Base-by-base conservation (phyloP, 2,113 vertebrate genomes). In the Corythoichthys intestinalis region DNA sequence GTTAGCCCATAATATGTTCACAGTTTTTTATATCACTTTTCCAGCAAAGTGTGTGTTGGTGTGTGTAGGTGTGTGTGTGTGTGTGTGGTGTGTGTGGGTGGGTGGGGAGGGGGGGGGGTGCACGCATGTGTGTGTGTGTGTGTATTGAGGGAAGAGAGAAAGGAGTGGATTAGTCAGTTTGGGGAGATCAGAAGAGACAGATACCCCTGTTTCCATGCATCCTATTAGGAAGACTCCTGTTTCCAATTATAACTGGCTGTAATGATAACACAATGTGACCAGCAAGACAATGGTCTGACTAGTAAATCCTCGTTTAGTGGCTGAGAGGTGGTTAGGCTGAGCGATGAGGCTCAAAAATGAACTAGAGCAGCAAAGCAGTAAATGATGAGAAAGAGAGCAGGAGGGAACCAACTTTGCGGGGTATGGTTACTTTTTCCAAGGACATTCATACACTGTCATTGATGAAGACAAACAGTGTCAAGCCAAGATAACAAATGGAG, bases 171-270 rank as follows among this genome's bases (percentile, higher is more conserved):
- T 94, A 91, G 85, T 82, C 68, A 20, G 85, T 83, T 81, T 83
- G 80, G 88, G 82, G 85, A 93, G 91, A 95, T 93, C 93, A 93
- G 90, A 92, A 86, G 83, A 92, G 92, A 93, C 92, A 91, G 89
- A 94, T 91, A 88, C 89, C 81, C 89, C 86, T 94, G 92, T 93
- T 93, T 92, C 91, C 91, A 89, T 89, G 80, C 86, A 86, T 87
- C 82, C 78, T 80, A 78, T 78, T 91, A 87, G 90, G 94, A 93
- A 93, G 92, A 91, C 89, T 89, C 88, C 91, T 93, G 92, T 88
- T 94, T 91, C 89, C 91, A 94, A 88, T 94, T 94, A 93, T 85
- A 91, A 81, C 82, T 87, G 83, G 90, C 91, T 90, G 85, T 88
- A 91, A 90, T 91, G 91, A 91, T 92, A 92, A 92, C 90, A 76